A percentile compares a stretch with the other conserved stretches of the same genome.
Evolutionary conservation across 1,140 invertebrate genomes (phyloP).

Genomic region (Odontomachus brunneus): DNA sequence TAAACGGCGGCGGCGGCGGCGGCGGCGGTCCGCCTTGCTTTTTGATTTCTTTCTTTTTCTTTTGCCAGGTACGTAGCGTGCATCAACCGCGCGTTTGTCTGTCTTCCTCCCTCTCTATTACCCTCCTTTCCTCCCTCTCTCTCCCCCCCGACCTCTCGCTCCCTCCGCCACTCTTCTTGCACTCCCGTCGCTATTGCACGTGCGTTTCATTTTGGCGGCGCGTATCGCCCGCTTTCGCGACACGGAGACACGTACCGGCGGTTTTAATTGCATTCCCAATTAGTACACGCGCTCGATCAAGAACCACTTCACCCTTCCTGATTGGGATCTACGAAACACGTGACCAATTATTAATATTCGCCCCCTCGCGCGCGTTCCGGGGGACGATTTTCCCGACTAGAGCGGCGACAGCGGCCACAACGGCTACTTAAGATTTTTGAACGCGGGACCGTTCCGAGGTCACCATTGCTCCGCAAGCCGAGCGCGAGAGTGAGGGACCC

Average conservation of each 20-base stretch:
- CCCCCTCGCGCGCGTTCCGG: background rate
- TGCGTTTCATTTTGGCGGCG: conserved; percentile 71
- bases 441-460: too few species aligned
- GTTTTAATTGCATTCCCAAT: conserved; percentile 84
- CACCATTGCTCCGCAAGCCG: too few species aligned
- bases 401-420: too few species aligned
- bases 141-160: background rate
- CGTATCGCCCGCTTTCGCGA: conserved; percentile 46
- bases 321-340: conserved; percentile 75
- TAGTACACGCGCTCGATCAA: conserved; percentile 81
- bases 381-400: background rate
- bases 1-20: conserved; percentile 47
- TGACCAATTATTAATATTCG: conserved; percentile 82
- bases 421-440: background rate
- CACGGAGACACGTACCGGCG: conserved; percentile 63
- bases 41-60: conserved; percentile 65
- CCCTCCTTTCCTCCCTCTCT: background rate
- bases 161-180: background rate
- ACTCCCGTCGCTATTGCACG: background rate
- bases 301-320: conserved; percentile 70
- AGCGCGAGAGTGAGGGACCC: too few species aligned
- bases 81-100: background rate
- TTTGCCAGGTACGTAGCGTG: background rate
- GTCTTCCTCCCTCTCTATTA: background rate
- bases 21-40: conserved; percentile 55